Evolutionary conservation across 2,797 vertebrate species (phyloP).

Genomic region (Bradypodion pumilum): DNA sequence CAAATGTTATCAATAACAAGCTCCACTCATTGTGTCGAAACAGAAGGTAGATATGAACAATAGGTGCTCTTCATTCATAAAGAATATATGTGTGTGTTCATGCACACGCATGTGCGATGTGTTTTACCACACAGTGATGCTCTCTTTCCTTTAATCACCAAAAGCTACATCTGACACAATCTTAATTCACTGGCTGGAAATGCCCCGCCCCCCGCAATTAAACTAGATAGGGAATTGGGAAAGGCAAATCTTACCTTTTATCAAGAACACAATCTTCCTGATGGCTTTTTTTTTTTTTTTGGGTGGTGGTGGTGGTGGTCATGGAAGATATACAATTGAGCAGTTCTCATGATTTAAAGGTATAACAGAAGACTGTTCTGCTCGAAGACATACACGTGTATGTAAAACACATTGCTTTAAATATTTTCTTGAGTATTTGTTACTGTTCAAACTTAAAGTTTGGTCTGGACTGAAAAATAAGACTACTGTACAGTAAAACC

Average conservation of each 20-base stretch:
- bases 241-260: too few relatives aligned
- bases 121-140: neutral
- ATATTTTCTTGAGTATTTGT: slow-evolving; percentile 17
- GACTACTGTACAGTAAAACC: too few relatives aligned
- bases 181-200: neutral
- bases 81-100: neutral
- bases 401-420: neutral
- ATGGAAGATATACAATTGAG: neutral
- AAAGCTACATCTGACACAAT: neutral
- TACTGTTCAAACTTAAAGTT: neutral
- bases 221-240: neutral
- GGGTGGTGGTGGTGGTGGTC: neutral
- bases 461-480: slow-evolving; percentile 19
- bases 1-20: neutral
- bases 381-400: neutral
- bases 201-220: neutral
- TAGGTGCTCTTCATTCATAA: neutral
- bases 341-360: neutral
- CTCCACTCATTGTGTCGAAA: neutral
- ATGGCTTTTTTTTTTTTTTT: neutral
- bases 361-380: slow-evolving; percentile 5
- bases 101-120: neutral
- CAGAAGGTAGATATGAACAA: neutral
- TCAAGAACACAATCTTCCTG: neutral
- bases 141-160: neutral